Base-by-base conservation (phyloP, 2,797 vertebrate genomes). In the Australoheros facetus region DNA sequence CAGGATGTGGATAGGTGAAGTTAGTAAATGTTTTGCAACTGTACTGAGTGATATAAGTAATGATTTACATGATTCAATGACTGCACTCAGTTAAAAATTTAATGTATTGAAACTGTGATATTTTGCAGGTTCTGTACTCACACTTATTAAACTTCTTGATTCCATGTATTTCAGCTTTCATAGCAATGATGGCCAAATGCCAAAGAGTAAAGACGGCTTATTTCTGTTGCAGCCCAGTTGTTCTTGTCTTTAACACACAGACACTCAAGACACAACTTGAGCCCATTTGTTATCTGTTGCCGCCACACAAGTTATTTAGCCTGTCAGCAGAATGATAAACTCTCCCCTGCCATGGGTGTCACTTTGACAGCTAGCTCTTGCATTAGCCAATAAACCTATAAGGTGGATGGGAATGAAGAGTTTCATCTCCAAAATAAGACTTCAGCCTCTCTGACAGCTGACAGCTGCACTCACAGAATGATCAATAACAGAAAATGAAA, bases 281-380 rank as follows among this genome's bases (percentile, higher is more conserved):
- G 92, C 90, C 91, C 92, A 94, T 95, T 94, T 94, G 93, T 94
- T 95, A 93, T 95, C 90, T 93, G 93, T 95, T 95, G 88, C 91
- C 66, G 87, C 88, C 73, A 88, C 91, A 88, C 89, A 88, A 95
- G 92, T 92, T 93, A 95, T 95, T 95, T 94, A 93, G 91, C 91
- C 90, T 95, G 95, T 96, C 93, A 94, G 92, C 94, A 93, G 92
- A 93, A 92, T 92, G 94, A 95, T 95, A 94, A 94, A 92, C 92
- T 93, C 91, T 90, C 85, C 73, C 77, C 75, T 84, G 90, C 91
- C 89, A 76, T 83, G 88, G 91, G 91, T 91, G 91, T 93, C 88
- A 92, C 83, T 87, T 82, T 51, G 84, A 90, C 87, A 87, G 80
- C 89, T 54, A 73, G 70, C 85, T 77, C 77, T 78, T 64, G 17